Conservation (phyloP, 2,113 vertebrate species). For the Platysteira castanea region DNA sequence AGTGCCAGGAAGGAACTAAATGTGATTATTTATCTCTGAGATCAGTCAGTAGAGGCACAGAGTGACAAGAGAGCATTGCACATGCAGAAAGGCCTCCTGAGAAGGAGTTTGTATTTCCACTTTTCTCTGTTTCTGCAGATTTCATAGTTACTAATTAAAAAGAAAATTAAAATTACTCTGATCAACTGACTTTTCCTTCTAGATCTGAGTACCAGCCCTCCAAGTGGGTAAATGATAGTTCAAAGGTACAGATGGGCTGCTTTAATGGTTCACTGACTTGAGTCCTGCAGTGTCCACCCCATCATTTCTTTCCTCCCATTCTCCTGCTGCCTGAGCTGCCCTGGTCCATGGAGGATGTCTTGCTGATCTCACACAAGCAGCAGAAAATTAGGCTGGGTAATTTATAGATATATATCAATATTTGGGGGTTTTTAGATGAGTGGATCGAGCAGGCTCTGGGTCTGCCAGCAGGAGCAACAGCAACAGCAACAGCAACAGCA, state of each 20-base stretch:
- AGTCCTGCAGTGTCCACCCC: background rate
- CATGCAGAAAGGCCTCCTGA: background rate
- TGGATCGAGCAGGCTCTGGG: fast-evolving
- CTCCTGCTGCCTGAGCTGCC: background rate
- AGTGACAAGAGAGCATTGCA: background rate
- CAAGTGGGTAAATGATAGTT: background rate
- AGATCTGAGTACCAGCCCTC: background rate
- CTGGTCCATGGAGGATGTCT: background rate
- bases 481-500: background rate
- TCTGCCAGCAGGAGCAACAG: background rate
- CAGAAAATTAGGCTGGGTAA: background rate
- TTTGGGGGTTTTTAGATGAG: background rate
- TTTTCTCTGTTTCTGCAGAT: background rate
- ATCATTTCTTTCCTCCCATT: background rate
- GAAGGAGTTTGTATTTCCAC: background rate
- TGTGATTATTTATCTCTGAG: background rate
- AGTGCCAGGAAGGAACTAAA: background rate
- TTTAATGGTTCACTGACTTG: background rate
- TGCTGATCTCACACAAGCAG: background rate
- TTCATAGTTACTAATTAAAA: background rate
- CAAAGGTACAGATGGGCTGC: background rate
- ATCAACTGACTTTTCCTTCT: background rate
- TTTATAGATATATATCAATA: background rate
- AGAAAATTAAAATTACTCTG: background rate
- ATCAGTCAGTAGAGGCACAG: background rate